Percentiles rank a stretch among this genome's conserved stretches.
Conservation (phyloP, 2,797 vertebrate genomes). For the Phylloscopus collybita region DNA sequence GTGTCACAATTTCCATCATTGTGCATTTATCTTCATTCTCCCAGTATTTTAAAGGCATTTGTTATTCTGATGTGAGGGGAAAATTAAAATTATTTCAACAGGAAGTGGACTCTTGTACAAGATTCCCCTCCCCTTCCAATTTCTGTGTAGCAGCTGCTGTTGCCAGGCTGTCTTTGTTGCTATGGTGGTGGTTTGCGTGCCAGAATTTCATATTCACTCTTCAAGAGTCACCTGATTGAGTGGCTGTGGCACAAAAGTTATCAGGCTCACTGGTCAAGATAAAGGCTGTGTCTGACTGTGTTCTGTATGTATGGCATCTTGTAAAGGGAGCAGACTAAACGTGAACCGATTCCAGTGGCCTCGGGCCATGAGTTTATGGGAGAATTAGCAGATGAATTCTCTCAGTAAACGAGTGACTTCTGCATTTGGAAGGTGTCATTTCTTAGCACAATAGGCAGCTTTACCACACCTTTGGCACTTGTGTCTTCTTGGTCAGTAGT, state of each 20-base stretch:
- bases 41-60: neutral
- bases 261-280: neutral
- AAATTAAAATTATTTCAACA: neutral
- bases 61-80: neutral
- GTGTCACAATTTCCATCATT: neutral
- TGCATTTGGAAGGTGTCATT: neutral
- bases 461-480: neutral
- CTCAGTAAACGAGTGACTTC: neutral
- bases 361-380: neutral
- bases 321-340: neutral
- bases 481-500: neutral
- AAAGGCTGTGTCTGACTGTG: neutral
- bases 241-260: constrained; percentile 23
- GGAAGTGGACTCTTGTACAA: constrained; percentile 1
- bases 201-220: constrained; percentile 50
- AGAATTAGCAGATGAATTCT: neutral
- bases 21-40: neutral
- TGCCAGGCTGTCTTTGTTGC: constrained; percentile 63
- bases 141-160: constrained; percentile 24
- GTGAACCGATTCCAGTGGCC: neutral
- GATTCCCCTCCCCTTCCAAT: constrained; percentile 1
- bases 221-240: constrained; percentile 38
- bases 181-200: constrained; percentile 46
- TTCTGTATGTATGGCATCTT: neutral
- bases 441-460: neutral